phyloP scores from a whole-genome alignment of 1,140 invertebrate genomes.

The Zeugodacus cucurbitae region DNA sequence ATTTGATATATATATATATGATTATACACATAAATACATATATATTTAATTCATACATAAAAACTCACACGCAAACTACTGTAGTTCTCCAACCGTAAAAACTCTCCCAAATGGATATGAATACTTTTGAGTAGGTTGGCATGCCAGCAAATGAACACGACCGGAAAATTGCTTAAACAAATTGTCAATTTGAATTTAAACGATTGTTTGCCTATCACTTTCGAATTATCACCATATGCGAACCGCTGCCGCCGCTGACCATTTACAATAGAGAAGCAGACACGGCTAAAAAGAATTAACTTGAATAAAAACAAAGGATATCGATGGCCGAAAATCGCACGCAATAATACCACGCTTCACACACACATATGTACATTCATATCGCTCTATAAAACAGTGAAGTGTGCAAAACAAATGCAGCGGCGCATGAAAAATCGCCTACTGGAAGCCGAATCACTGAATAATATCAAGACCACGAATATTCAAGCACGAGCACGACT shows the following conservation, averaged over 20 bases:
- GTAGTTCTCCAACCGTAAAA: too few relatives aligned
- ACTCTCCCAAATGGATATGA: neutral
- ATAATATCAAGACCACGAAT: neutral
- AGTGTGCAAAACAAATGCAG: neutral
- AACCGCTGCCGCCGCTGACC: neutral
- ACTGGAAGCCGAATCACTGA: neutral
- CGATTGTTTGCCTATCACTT: conserved; percentile 2
- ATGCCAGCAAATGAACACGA: neutral
- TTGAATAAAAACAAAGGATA: neutral
- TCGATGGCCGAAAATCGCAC: neutral
- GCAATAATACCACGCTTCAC: neutral
- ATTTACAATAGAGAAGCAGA: neutral
- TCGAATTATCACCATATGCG: neutral
- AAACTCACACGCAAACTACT: too few relatives aligned
- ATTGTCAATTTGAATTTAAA: neutral
- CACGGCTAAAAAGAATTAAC: neutral
- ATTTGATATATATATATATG: too few relatives aligned
- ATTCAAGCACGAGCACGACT: neutral
- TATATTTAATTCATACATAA: too few relatives aligned
- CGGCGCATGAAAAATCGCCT: neutral
- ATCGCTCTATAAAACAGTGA: neutral
- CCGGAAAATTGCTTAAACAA: neutral
- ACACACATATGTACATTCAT: neutral
- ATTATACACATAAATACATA: too few relatives aligned
- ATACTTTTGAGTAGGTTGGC: neutral